Evolutionary conservation across 2,888 invertebrate species (phyloP), one percentile per base, ranked within the genome.

Genomic region (Drosophila koepferae): DNA sequence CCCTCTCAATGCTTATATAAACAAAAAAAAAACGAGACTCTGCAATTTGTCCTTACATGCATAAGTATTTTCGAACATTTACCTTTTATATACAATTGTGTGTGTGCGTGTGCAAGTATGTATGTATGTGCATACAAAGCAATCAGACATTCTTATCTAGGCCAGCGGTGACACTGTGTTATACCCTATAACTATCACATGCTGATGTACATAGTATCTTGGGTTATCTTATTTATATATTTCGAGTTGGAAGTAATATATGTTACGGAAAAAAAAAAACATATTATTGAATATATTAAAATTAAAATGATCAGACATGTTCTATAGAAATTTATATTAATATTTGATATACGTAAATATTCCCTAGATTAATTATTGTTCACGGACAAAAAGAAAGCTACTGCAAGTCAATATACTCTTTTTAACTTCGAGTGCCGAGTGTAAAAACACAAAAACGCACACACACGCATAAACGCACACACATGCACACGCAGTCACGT

Each of bases 1-100:
- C 48, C n/a, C 54, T 54, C 53, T 31, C 18, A 63, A 34, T 40
- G 56, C 54, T 63, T 55, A 55, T 72, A 36, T 64, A 53, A 64
- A 38, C 31, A 23, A 14, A 12, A 44, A 23, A 14, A 12, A 44
- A 16, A 49, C 20, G 18, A 34, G 54, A 18, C 44, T 51, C 62
- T 63, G 20, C 56, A 55, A 44, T 63, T 40, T 54, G 28, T 58
- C 55, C 53, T 58, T 49, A 60, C 28, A n/a, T 62, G n/a, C 59
- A 58, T 40, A 48, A 20, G 43, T n/a, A 55, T 36, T 38, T 44
- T 49, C 31, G 38, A 23, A 41, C 18, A 20, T 43, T 41, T 58
- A 44, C 44, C 58, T 36, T 20, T 31, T 40, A 66, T 43, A 38
- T 65, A 28, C 54, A 28, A 28, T 18, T 20, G 31, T 43, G 18